Conservation (phyloP, 1,140 invertebrate species). For the Oncopeltus fasciatus region DNA sequence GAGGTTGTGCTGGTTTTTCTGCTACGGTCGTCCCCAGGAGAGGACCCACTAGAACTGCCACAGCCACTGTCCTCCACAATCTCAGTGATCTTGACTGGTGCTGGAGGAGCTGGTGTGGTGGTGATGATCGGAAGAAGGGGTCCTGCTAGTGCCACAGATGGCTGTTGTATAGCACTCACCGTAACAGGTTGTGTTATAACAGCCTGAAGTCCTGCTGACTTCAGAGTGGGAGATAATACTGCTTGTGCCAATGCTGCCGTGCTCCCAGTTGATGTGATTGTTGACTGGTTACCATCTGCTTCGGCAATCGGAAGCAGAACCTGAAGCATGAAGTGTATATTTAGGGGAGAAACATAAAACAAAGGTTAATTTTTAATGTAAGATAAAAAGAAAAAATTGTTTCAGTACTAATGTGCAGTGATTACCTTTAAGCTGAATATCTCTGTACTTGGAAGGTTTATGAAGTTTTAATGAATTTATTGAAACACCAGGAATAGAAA, state of each 20-base stretch:
- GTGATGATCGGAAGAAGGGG: constrained; percentile 23
- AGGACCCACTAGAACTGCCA: constrained; percentile 24
- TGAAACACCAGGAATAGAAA: no score
- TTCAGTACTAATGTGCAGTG: no score
- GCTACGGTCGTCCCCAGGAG: constrained; percentile 29
- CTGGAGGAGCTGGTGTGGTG: constrained; percentile 32
- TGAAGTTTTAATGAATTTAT: no score
- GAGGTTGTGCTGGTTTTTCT: constrained; percentile 33
- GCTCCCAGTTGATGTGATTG: constrained; percentile 46
- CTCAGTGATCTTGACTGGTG: constrained; percentile 26
- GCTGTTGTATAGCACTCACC: neutral
- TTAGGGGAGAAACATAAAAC: no score
- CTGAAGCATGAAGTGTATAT: no score
- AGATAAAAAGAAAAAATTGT: no score
- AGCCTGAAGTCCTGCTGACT: constrained; percentile 38
- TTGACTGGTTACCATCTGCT: constrained; percentile 38
- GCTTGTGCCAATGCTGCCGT: constrained; percentile 53
- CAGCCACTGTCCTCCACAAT: constrained; percentile 30
- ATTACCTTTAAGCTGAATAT: no score
- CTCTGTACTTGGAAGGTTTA: no score
- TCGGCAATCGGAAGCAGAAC: constrained; percentile 66
- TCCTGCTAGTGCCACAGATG: constrained; percentile 1
- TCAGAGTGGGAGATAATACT: constrained; percentile 43
- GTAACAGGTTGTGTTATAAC: constrained; percentile 33
- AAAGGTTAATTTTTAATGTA: no score